Evolutionary conservation across 2,113 vertebrate species (phyloP).

Genomic region (Engystomops pustulosus): DNA sequence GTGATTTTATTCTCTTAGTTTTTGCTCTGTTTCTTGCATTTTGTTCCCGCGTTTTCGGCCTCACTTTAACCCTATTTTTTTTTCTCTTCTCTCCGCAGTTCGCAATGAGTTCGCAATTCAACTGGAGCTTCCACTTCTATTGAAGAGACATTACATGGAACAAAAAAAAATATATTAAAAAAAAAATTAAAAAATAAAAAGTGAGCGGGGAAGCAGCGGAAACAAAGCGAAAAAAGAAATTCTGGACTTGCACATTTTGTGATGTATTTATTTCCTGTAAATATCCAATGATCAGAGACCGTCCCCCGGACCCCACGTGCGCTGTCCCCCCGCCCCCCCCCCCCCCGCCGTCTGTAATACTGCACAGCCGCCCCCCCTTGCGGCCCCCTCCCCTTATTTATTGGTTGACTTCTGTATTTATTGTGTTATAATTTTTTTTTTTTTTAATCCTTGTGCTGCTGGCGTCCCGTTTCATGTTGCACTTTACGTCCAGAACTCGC

Average conservation of each 20-base stretch:
- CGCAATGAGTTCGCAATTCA: slow-evolving; percentile 36
- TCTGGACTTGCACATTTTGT: slow-evolving; percentile 41
- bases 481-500: slow-evolving; percentile 57
- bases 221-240: slow-evolving; percentile 19
- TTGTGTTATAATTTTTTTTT: slow-evolving; percentile 40
- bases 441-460: slow-evolving; percentile 54
- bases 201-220: slow-evolving; percentile 30
- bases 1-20: not conserved
- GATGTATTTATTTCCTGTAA: slow-evolving; percentile 56
- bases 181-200: too few relatives aligned
- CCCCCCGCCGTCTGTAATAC: slow-evolving; percentile 55
- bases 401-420: slow-evolving; percentile 59
- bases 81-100: not conserved
- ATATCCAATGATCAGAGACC: slow-evolving; percentile 34
- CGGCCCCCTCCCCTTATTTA: slow-evolving; percentile 55
- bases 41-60: not conserved
- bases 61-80: not conserved
- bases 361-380: slow-evolving; percentile 51
- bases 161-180: not conserved
- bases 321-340: slow-evolving; percentile 46
- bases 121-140: slow-evolving; percentile 43
- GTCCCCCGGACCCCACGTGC: slow-evolving; percentile 37
- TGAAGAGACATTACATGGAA: slow-evolving; percentile 12
- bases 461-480: slow-evolving; percentile 50
- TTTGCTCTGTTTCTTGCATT: not conserved